Conservation (phyloP, 2,797 vertebrate genomes). For the Periparus ater region DNA sequence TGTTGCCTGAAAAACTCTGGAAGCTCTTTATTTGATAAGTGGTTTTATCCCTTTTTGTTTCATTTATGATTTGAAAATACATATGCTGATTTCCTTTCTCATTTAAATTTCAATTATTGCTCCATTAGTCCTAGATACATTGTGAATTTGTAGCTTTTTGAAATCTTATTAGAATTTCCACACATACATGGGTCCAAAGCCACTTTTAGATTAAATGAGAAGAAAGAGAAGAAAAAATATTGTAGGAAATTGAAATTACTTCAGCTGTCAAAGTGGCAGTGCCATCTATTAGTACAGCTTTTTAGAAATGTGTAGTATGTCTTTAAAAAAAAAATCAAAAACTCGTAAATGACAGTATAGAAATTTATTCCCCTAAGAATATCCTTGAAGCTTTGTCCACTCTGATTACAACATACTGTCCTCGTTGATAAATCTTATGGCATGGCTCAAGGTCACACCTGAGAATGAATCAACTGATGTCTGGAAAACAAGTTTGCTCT, state of each 20-base stretch:
- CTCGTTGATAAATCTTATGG: neutral
- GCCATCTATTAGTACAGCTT: neutral
- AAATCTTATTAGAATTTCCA: slow-evolving; percentile 10
- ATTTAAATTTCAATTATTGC: slow-evolving; percentile 34
- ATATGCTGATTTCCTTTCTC: slow-evolving; percentile 6
- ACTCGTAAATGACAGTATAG: neutral
- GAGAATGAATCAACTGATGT: neutral
- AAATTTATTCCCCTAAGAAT: neutral
- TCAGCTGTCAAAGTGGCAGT: neutral
- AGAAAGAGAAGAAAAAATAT: neutral
- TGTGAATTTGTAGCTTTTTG: slow-evolving; percentile 5
- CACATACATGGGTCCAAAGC: neutral
- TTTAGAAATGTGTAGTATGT: neutral
- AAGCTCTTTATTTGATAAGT: slow-evolving; percentile 8
- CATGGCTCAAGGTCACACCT: neutral
- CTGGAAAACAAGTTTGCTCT: neutral
- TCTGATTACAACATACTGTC: neutral
- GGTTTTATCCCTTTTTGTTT: neutral
- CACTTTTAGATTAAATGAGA: neutral
- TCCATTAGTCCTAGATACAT: neutral
- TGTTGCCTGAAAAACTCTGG: neutral
- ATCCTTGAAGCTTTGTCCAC: neutral
- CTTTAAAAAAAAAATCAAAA: neutral
- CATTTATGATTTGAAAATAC: slow-evolving; percentile 21
- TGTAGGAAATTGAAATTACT: neutral